Conservation (phyloP, 2,888 invertebrate species). For the Sinotaia quadrata region DNA sequence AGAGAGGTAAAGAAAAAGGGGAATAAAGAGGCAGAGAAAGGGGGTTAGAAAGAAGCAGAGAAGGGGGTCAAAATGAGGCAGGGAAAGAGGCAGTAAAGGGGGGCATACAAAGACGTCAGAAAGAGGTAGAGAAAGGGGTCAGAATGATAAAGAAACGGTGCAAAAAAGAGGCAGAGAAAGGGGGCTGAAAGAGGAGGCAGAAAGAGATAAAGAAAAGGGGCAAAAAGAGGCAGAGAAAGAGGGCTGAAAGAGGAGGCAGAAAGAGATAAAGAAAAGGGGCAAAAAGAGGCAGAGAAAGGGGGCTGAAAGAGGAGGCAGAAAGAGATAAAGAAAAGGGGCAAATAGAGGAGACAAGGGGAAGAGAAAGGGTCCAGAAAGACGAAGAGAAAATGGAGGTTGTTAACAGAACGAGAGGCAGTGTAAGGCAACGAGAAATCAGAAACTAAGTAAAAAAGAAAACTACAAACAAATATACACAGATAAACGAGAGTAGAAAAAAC, state of each 20-base stretch:
- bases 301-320: not conserved
- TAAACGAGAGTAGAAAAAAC: not conserved
- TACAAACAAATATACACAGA: not conserved
- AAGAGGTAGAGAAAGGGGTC: not conserved
- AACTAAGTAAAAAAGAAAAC: not conserved
- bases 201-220: not conserved
- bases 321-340: not conserved
- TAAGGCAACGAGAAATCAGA: too few relatives aligned
- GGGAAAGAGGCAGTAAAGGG: not conserved
- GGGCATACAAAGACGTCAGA: not conserved
- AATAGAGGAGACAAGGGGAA: not conserved
- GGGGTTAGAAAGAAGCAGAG: not conserved
- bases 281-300: not conserved
- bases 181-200: not conserved
- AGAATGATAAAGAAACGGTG: not conserved
- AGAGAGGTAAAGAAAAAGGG: not conserved
- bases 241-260: not conserved
- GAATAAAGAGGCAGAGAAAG: not conserved
- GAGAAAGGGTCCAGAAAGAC: not conserved
- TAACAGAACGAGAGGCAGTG: too few relatives aligned
- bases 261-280: not conserved
- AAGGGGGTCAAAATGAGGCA: not conserved
- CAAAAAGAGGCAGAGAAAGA: not conserved
- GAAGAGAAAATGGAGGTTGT: too few relatives aligned
- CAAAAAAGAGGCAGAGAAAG: not conserved